Conservation (phyloP, 2,797 vertebrate species). For the Myiotriccus ornatus region DNA sequence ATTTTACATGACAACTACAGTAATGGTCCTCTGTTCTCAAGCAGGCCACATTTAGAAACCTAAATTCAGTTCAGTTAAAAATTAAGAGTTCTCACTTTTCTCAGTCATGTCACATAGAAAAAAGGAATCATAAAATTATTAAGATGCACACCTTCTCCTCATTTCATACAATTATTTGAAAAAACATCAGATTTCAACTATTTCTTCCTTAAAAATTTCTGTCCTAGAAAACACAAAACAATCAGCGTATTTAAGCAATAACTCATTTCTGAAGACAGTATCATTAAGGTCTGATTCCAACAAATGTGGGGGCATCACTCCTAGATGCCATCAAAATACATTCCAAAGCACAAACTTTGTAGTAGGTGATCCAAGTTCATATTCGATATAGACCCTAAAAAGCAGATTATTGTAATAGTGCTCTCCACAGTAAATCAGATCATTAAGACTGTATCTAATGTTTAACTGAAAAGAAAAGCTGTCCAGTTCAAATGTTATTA, state of each 20-base stretch:
- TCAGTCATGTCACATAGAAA: neutral
- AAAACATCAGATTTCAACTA: neutral
- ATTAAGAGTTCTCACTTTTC: slow-evolving; percentile 34
- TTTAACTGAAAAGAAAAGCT: slow-evolving; percentile 62
- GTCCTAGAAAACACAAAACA: slow-evolving; percentile 52
- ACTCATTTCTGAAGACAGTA: slow-evolving; percentile 56
- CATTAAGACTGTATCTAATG: slow-evolving; percentile 67
- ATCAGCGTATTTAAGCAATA: slow-evolving; percentile 46
- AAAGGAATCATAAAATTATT: neutral
- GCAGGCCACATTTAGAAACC: slow-evolving; percentile 58
- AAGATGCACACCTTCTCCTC: neutral
- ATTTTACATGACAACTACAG: slow-evolving; percentile 82
- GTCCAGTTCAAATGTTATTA: slow-evolving; percentile 53
- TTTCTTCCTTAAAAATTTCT: slow-evolving; percentile 17
- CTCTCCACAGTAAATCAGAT: slow-evolving; percentile 67
- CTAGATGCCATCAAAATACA: slow-evolving; percentile 49
- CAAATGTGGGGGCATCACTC: slow-evolving; percentile 27
- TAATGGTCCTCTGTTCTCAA: slow-evolving; percentile 74
- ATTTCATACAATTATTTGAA: slow-evolving; percentile 12
- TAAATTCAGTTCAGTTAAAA: slow-evolving; percentile 45
- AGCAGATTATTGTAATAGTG: slow-evolving; percentile 60
- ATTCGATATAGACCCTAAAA: slow-evolving; percentile 63
- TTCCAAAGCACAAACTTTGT: slow-evolving; percentile 67
- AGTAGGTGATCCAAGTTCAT: slow-evolving; percentile 56
- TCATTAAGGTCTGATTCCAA: slow-evolving; percentile 65